Conservation (phyloP, 2,797 vertebrate species). For the Emys orbicularis region DNA sequence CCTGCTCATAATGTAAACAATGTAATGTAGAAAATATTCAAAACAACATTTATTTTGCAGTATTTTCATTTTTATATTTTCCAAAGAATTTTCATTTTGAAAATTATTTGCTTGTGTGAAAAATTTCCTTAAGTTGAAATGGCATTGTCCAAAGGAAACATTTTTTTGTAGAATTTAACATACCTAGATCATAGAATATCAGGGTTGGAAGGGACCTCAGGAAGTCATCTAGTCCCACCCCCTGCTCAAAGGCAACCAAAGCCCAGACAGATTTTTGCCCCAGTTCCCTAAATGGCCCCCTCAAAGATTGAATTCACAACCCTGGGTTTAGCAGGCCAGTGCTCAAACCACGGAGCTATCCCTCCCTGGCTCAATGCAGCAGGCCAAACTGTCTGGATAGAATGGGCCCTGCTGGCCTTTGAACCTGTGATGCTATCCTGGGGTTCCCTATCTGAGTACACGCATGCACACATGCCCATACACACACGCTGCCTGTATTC, state of each 20-base stretch:
- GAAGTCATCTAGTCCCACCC: too few relatives aligned
- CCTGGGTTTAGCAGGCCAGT: too few relatives aligned
- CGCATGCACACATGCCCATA: neutral
- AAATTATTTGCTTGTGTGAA: neutral
- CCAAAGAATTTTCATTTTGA: neutral
- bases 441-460: too few relatives aligned
- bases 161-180: neutral
- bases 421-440: too few relatives aligned
- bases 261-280: too few relatives aligned
- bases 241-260: too few relatives aligned
- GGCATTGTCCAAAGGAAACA: neutral
- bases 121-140: neutral
- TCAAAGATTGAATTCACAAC: too few relatives aligned
- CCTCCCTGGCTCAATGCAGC: too few relatives aligned
- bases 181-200: neutral
- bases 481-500: neutral
- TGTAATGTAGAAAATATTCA: neutral
- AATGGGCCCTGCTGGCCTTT: neutral
- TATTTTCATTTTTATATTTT: neutral
- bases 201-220: too few relatives aligned
- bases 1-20: neutral
- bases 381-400: neutral
- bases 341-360: too few relatives aligned
- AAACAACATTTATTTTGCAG: neutral
- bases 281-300: too few relatives aligned